phyloP scores from a whole-genome alignment of 2,888 invertebrate species.

The Drosophila austrosaltans region DNA sequence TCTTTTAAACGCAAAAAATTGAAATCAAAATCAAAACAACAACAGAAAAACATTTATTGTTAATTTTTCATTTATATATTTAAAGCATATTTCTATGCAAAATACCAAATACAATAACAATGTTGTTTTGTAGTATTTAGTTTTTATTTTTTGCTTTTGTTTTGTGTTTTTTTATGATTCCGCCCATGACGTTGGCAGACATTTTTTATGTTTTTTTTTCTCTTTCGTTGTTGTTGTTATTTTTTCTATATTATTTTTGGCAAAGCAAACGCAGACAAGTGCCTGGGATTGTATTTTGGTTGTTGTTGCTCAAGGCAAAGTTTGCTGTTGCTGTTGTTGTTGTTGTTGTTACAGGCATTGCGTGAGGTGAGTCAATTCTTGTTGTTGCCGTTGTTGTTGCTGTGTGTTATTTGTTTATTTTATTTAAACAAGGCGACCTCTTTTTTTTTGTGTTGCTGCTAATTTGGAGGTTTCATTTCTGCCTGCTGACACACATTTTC shows the following conservation, averaged over 20 bases:
- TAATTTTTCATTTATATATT: conserved; percentile 27
- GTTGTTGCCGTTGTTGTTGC: conserved; percentile 37
- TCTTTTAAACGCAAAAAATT: neutral
- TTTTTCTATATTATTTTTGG: conserved; percentile 26
- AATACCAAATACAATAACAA: conserved; percentile 14
- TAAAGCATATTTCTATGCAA: conserved; percentile 27
- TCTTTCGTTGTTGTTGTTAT: too few species aligned
- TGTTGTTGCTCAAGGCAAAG: conserved; percentile 31
- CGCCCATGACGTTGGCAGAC: conserved; percentile 57
- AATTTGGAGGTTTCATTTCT: conserved; percentile 62
- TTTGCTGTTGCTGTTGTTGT: conserved; percentile 30
- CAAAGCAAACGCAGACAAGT: conserved; percentile 34
- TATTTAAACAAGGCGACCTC: conserved; percentile 67
- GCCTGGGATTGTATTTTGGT: conserved; percentile 31
- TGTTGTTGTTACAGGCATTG: conserved; percentile 39
- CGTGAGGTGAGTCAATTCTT: conserved; percentile 51
- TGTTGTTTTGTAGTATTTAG: conserved; percentile 28
- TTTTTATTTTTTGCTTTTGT: conserved; percentile 16
- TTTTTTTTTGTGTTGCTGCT: conserved; percentile 56
- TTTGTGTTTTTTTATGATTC: conserved; percentile 24
- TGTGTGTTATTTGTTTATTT: conserved; percentile 46
- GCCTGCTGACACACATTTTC: conserved; percentile 68
- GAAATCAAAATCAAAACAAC: conserved; percentile 6
- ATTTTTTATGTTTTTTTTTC: conserved; percentile 1
- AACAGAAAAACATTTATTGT: conserved; percentile 8